Base-by-base conservation (phyloP, 2,113 vertebrate genomes). In the Oxyura jamaicensis region DNA sequence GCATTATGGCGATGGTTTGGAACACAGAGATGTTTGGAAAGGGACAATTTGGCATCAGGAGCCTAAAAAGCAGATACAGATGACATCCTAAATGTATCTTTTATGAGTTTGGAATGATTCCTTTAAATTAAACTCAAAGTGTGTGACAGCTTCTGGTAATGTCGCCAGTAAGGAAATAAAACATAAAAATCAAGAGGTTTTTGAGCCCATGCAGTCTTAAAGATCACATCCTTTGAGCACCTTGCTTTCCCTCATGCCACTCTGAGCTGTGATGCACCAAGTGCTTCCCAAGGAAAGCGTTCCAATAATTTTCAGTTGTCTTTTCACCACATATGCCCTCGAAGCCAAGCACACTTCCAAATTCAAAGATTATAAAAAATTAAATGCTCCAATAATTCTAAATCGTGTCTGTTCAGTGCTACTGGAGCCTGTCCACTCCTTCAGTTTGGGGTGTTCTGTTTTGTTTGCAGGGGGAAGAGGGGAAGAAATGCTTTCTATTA, bases 341-440 rank as follows among this genome's bases (percentile, higher is more conserved):
- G 0, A 95, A 95, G 11, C 15, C 93, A 84, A 89, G 83, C 41
- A 63, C 53, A 73, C 69, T 92, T 96, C 77, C 83, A 91, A 88
- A 95, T 87, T 83, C 85, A 88, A 95, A 83, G 87, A 85, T 93
- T 96, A 96, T 95, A 93, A 97, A 95, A 93, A 89, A 78, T 93
- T 96, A 96, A 96, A 97, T 96, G 94, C 92, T 94, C 92, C 92
- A 95, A 83, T 96, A 96, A 96, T 93, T 96, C 94, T 90, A 96
- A 97, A 96, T 91, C 90, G 88, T 94, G 92, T 83, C 88, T 94
- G 87, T 90, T 90, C 89, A 79, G 62, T 81, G 67, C n/a, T 92
- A 88, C 79, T 97, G 93, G 94, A 96, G 89, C 89, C 86, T 86
- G 93, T 85, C 93, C 89, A 81, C 89, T 95, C 86, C 92, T 96